Evolutionary conservation across 2,888 invertebrate genomes (phyloP).

Genomic region (Drosophila prostipennis): DNA sequence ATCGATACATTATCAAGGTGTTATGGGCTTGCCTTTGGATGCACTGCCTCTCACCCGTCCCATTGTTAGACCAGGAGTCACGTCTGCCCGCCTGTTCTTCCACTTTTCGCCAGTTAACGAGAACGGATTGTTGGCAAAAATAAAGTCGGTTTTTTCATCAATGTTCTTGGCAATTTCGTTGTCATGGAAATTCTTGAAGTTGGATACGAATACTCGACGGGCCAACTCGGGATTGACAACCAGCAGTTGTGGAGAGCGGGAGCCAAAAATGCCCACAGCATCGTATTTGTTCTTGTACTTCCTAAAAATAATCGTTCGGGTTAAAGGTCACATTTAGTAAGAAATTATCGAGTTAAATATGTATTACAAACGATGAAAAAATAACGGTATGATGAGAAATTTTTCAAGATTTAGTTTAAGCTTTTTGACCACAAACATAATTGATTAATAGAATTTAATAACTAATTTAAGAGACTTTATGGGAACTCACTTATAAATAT

Average conservation of each 20-base stretch:
- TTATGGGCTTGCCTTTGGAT: background rate
- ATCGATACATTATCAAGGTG: background rate
- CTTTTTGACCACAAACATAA: too few relatives aligned
- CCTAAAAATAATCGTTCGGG: slow-evolving; percentile 36
- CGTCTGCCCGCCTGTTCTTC: slow-evolving; percentile 84
- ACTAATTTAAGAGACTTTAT: too few relatives aligned
- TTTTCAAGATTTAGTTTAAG: too few relatives aligned
- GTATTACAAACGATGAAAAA: too few relatives aligned
- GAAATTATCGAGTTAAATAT: background rate
- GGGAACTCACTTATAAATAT: slow-evolving; percentile 82
- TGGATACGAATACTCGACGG: slow-evolving; percentile 81
- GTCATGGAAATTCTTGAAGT: slow-evolving; percentile 83
- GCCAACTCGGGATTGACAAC: slow-evolving; percentile 82
- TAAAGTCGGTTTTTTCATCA: slow-evolving; percentile 84
- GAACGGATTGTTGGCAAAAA: slow-evolving; percentile 85
- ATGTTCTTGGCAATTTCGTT: slow-evolving; percentile 67
- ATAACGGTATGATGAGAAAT: too few relatives aligned
- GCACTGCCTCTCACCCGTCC: slow-evolving; percentile 82
- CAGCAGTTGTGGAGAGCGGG: slow-evolving; percentile 81
- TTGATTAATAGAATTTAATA: too few relatives aligned
- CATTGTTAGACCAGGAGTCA: slow-evolving; percentile 85
- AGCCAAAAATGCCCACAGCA: slow-evolving; percentile 83
- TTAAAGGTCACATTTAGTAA: background rate
- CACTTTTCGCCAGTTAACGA: slow-evolving; percentile 84
- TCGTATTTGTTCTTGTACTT: slow-evolving; percentile 69